A percentile compares a stretch with the other conserved stretches of the same genome.
Evolutionary conservation across 2,113 vertebrate species (phyloP).

Genomic region (Coptodon rendalli): DNA sequence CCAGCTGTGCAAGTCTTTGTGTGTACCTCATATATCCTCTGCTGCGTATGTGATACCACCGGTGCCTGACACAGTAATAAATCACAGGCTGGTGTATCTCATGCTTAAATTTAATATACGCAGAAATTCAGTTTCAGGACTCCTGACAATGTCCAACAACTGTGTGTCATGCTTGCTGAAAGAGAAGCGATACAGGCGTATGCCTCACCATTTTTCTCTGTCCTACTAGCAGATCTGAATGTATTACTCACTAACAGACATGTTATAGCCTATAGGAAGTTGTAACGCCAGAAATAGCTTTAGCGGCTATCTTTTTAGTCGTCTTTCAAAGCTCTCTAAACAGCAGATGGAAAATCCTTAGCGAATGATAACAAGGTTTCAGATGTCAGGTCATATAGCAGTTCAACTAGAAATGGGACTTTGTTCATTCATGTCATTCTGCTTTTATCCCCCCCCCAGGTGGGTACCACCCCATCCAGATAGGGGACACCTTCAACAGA

Average conservation of each 20-base stretch:
- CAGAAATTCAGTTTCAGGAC: constrained; percentile 7
- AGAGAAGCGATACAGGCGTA: neutral
- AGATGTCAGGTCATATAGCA: neutral
- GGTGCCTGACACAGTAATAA: neutral
- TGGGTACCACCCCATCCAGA: constrained; percentile 66
- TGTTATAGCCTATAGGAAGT: constrained; percentile 10
- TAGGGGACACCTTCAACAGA: constrained; percentile 75
- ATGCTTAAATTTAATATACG: neutral
- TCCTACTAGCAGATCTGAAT: constrained; percentile 10
- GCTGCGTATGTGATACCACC: neutral
- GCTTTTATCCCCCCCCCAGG: constrained; percentile 48
- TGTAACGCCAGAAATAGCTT: constrained; percentile 16
- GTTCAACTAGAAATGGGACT: neutral
- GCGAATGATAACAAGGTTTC: neutral
- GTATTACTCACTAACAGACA: constrained; percentile 15
- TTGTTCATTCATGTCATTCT: neutral
- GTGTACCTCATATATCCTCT: neutral
- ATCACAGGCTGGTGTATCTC: neutral
- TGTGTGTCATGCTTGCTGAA: neutral
- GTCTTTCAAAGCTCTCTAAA: neutral
- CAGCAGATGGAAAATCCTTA: neutral
- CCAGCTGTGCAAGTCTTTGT: neutral
- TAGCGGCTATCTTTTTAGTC: neutral
- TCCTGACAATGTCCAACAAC: neutral
- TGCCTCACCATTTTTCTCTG: neutral